Percentiles rank a stretch among this genome's conserved stretches.
Evolutionary conservation across 1,140 invertebrate species (phyloP).

Genomic region (Drosophila oshimai): DNA sequence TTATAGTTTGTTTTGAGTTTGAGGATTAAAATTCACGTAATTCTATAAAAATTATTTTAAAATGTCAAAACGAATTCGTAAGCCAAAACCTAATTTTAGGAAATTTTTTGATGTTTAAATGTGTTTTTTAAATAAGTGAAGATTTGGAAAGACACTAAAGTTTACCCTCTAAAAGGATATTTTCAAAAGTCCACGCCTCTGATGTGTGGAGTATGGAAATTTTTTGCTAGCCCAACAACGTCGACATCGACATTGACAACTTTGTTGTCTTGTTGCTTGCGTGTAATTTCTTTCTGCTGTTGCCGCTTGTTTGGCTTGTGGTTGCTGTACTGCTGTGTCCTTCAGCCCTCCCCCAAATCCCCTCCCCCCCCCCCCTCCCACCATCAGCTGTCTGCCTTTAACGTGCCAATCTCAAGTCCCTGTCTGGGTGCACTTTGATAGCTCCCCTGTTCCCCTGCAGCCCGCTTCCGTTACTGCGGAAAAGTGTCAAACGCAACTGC

Average conservation of each 20-base stretch:
- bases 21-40: no score
- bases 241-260: conserved; percentile 53
- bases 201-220: conserved; percentile 10
- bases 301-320: conserved; percentile 67
- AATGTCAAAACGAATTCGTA: no score
- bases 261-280: conserved; percentile 53
- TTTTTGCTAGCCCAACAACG: conserved; percentile 27
- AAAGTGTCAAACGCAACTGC: conserved; percentile 55
- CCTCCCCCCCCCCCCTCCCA: background rate
- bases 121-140: no score
- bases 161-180: no score
- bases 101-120: no score
- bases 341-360: background rate
- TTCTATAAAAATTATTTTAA: no score
- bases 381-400: conserved; percentile 33
- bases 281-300: conserved; percentile 67
- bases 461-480: conserved; percentile 1
- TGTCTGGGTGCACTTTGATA: conserved; percentile 58
- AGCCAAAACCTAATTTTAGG: no score
- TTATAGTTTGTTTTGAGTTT: no score
- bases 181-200: background rate
- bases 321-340: conserved; percentile 30
- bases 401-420: conserved; percentile 52
- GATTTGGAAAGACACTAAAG: no score
- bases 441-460: conserved; percentile 12